These are phyloP conservation scores for Scrobipalpa costella DNA, from an alignment of 2,888 invertebrate species.

Conservation along the genomic window DNA sequence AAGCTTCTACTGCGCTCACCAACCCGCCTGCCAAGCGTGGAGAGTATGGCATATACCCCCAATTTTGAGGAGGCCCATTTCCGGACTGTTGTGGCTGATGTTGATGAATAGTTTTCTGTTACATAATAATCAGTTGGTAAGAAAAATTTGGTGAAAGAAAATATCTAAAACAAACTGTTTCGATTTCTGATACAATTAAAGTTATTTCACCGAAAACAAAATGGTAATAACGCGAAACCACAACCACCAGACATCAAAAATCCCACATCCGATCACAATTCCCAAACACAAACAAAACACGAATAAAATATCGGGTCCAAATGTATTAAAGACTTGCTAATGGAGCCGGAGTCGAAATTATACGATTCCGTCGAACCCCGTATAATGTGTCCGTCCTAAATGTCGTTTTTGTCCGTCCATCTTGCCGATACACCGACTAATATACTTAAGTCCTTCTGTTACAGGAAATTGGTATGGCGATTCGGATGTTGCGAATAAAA, in stretches of 20 bases:
- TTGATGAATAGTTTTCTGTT: no score
- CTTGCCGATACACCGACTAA: slow-evolving; percentile 25
- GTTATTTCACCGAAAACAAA: background rate
- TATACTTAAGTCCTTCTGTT: background rate
- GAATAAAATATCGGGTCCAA: slow-evolving; percentile 13
- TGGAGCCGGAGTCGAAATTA: slow-evolving; percentile 33
- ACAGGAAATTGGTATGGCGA: background rate
- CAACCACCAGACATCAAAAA: background rate
- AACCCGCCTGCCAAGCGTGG: no score
- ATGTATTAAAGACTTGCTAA: slow-evolving; percentile 19
- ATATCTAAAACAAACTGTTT: no score
- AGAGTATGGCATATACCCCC: no score
- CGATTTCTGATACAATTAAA: no score
- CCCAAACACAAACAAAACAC: slow-evolving; percentile 2
- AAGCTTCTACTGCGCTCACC: no score
- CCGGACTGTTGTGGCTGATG: no score
- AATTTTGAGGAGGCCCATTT: no score
- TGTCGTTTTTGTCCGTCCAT: slow-evolving; percentile 51
- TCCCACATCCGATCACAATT: slow-evolving; percentile 8
- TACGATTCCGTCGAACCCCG: slow-evolving; percentile 36
- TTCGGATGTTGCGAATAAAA: no score
- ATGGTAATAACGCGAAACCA: background rate
- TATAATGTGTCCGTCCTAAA: slow-evolving; percentile 52
- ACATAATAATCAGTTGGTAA: no score
- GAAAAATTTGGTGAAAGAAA: background rate